A percentile compares a stretch with the other conserved stretches of the same genome.
phyloP scores from a whole-genome alignment of 2,113 vertebrate genomes.

The Argyrosomus japonicus region DNA sequence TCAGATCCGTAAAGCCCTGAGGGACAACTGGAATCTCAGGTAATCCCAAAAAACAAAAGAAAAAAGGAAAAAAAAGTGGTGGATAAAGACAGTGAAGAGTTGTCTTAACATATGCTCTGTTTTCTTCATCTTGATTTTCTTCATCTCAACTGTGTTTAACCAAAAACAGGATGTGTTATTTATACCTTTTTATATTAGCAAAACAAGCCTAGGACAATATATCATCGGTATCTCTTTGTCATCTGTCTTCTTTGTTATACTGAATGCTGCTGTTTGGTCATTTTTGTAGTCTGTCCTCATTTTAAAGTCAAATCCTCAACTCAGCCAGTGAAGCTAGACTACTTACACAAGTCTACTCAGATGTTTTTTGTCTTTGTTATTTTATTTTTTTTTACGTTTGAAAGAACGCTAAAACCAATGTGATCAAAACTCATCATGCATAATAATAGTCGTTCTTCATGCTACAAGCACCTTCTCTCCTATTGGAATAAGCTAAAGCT shows the following conservation, averaged over 20 bases:
- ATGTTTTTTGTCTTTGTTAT: slow-evolving; percentile 3
- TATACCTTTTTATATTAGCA: slow-evolving; percentile 79
- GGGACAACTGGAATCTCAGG: slow-evolving; percentile 83
- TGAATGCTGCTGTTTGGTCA: slow-evolving; percentile 60
- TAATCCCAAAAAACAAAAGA: slow-evolving; percentile 71
- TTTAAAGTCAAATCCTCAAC: slow-evolving; percentile 63
- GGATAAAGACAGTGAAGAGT: slow-evolving; percentile 58
- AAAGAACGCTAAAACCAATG: slow-evolving; percentile 72
- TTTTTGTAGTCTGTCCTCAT: slow-evolving; percentile 64
- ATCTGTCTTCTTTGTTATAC: slow-evolving; percentile 63
- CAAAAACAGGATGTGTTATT: slow-evolving; percentile 72
- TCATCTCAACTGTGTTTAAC: slow-evolving; percentile 63
- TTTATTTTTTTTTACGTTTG: slow-evolving; percentile 43
- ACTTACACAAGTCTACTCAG: slow-evolving; percentile 52
- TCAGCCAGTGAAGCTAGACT: slow-evolving; percentile 70
- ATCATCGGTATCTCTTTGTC: slow-evolving; percentile 55
- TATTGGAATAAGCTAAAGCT: slow-evolving; percentile 74
- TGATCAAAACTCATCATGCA: slow-evolving; percentile 49
- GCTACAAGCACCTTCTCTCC: slow-evolving; percentile 64
- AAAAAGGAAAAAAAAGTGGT: slow-evolving; percentile 14
- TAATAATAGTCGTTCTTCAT: slow-evolving; percentile 13
- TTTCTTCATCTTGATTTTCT: slow-evolving; percentile 61
- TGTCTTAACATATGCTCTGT: slow-evolving; percentile 44
- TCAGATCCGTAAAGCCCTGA: slow-evolving; percentile 74
- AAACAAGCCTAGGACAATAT: slow-evolving; percentile 67